Evolutionary conservation across 1,140 invertebrate genomes (phyloP).

Genomic region (Probaryconus sp.): DNA sequence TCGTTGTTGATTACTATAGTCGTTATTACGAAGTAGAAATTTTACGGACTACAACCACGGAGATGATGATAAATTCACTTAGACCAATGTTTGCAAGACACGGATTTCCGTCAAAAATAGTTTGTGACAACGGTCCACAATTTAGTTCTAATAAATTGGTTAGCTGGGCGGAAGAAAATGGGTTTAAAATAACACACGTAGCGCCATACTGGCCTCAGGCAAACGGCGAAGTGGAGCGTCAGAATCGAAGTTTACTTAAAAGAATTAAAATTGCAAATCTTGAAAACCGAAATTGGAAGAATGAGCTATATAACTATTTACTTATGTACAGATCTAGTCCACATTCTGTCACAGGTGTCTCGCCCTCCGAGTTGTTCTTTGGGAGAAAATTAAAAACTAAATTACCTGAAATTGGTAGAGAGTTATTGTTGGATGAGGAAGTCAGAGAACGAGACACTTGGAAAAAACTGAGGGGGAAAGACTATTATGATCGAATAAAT

Average conservation of each 20-base stretch:
- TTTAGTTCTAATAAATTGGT: no score
- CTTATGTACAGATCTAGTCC: conserved; percentile 32
- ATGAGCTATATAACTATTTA: conserved; percentile 56
- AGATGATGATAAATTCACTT: conserved; percentile 15
- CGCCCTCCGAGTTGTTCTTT: conserved; percentile 31
- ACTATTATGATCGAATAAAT: conserved; percentile 4
- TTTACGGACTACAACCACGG: conserved; percentile 39
- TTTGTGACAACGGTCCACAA: conserved; percentile 28
- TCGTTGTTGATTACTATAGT: conserved; percentile 41
- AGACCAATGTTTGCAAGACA: conserved; percentile 31
- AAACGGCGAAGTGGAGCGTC: conserved; percentile 58
- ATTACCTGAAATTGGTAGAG: conserved; percentile 16
- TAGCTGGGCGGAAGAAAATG: conserved; percentile 15
- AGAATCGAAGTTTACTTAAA: conserved; percentile 54
- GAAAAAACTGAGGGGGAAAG: conserved; percentile 19
- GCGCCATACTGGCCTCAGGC: conserved; percentile 60
- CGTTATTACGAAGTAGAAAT: conserved; percentile 54
- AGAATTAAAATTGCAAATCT: conserved; percentile 56
- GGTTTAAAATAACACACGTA: conserved; percentile 30
- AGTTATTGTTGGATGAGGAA: neutral
- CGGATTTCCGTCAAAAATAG: conserved; percentile 9
- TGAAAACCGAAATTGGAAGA: conserved; percentile 43
- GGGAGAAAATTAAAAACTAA: conserved; percentile 31
- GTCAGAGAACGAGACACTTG: neutral
- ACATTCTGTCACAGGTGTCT: conserved; percentile 24